Conservation (phyloP, 1,140 invertebrate genomes). For the Nymphalis io region DNA sequence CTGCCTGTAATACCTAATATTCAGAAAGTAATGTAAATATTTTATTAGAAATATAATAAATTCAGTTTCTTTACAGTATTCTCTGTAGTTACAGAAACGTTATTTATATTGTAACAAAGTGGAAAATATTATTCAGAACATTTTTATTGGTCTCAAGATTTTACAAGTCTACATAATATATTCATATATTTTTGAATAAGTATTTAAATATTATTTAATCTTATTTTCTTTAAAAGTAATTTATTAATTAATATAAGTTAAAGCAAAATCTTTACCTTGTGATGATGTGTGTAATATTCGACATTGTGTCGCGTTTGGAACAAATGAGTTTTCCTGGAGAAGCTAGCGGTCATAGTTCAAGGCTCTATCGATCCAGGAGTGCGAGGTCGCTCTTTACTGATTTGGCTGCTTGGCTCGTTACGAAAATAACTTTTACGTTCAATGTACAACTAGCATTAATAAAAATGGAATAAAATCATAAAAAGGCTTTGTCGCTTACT, state of each 20-base stretch:
- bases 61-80: too few relatives aligned
- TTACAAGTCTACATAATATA: too few relatives aligned
- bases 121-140: too few relatives aligned
- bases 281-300: neutral
- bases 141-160: too few relatives aligned
- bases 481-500: neutral
- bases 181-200: too few relatives aligned
- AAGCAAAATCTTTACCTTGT: neutral
- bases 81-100: too few relatives aligned
- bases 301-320: neutral
- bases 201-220: too few relatives aligned
- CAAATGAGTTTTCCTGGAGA: conserved; percentile 23
- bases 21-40: neutral
- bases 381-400: conserved; percentile 52
- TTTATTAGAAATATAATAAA: too few relatives aligned
- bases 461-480: too few relatives aligned
- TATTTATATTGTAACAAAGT: too few relatives aligned
- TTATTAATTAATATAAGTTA: neutral
- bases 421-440: neutral
- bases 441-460: neutral
- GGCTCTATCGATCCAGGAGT: conserved; percentile 70
- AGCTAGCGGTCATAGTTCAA: conserved; percentile 63
- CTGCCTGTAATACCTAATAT: neutral
- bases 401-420: conserved; percentile 1
- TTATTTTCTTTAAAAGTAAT: neutral